Evolutionary conservation across 2,888 invertebrate species (phyloP), one percentile per base, ranked within the genome.

Genomic region (Ypsolopha sequella): DNA sequence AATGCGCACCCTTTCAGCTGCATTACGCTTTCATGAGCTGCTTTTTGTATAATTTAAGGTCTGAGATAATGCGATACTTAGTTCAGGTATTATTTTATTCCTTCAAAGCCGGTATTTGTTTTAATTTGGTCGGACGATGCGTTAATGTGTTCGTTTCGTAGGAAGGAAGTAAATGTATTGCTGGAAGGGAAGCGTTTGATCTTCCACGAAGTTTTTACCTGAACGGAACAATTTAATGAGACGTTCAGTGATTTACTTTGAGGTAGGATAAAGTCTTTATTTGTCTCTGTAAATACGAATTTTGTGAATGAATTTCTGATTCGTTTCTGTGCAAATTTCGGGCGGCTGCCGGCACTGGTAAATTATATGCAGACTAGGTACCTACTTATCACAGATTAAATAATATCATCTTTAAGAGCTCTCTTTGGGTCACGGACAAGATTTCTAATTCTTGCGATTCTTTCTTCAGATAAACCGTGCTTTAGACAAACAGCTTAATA

Each of bases 1-100:
- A 11, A 33, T 76, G 80, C 82, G 84, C 81, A 82, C 78, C 77
- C 74, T 71, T 76, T 74, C 71, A 73, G 64, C 63, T 55, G 68
- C 78, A 76, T 80, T 78, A 80, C 68, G 66, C 63, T 81, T 79
- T 80, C 74, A 80, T 64, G 65, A 69, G 64, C 62, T 66, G 66
- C 65, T 73, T 76, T 78, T 76, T 71, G 71, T 72, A 68, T 75
- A 73, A 75, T 73, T 72, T 66, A 63, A 61, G 70, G 68, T 64
- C 69, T 63, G 64, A 62, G 62, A 63, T 69, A 68, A 70, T 65
- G 69, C 64, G 68, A 73, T 78, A 77, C 74, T 76, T 72, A 43
- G 8, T 43, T 14, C 14, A 24, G 66, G 73, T 78, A 80, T 80
- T 78, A 74, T 76, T 74, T 78, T 73, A 76, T 77, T 76, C 73